phyloP scores from a whole-genome alignment of 2,113 vertebrate genomes.

The Cygnus atratus region DNA sequence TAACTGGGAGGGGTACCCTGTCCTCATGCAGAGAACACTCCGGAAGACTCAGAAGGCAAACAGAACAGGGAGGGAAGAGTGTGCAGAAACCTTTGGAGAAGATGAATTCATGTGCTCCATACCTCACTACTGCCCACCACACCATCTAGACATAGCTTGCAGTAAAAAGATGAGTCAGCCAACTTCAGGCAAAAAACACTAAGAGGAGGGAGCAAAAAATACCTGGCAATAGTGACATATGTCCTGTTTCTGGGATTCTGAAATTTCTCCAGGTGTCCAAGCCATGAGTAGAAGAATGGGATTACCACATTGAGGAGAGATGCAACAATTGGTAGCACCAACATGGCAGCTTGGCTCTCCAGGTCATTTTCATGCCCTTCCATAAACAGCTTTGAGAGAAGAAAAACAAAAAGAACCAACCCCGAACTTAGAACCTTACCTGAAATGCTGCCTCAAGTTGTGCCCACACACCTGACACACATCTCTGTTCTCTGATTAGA shows the following conservation, averaged over 20 bases:
- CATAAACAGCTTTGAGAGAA: slow-evolving; percentile 55
- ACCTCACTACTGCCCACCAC: not conserved
- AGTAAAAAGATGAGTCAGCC: not conserved
- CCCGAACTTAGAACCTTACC: not conserved
- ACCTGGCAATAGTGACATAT: slow-evolving; percentile 87
- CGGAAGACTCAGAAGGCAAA: not conserved
- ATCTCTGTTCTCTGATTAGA: not conserved
- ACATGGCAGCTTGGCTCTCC: slow-evolving; percentile 76
- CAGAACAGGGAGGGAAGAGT: not conserved
- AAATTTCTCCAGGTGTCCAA: slow-evolving; percentile 85
- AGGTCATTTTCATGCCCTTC: not conserved
- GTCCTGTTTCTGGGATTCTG: slow-evolving; percentile 81
- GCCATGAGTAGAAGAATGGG: slow-evolving; percentile 86
- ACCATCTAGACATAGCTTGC: not conserved
- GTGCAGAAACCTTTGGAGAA: not conserved
- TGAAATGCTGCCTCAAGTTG: not conserved
- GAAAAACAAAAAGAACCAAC: not conserved
- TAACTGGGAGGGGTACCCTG: not conserved
- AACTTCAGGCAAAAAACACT: not conserved
- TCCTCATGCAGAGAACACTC: not conserved
- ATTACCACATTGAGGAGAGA: slow-evolving; percentile 86
- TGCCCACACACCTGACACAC: not conserved
- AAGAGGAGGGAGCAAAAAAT: not conserved
- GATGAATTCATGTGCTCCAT: not conserved
- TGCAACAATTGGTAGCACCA: slow-evolving; percentile 85